These are phyloP conservation scores for Natator depressus DNA, from an alignment of 2,113 vertebrate species.

Conservation along the genomic window DNA sequence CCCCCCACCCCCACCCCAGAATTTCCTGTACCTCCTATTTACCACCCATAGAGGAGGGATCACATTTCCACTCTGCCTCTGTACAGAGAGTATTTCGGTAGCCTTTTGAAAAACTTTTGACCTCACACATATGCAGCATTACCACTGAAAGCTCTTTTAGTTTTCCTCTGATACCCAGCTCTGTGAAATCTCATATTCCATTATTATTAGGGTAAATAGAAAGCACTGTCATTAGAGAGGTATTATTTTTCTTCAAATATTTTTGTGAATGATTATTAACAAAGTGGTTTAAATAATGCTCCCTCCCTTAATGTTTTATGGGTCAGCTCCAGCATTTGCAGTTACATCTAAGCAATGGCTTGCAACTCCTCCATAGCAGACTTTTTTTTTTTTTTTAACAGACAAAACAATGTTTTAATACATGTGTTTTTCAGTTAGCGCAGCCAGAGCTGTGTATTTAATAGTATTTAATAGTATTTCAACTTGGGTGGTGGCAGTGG, in stretches of 20 bases:
- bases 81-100: constrained; percentile 36
- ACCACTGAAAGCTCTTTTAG: constrained; percentile 31
- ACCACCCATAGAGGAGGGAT: constrained; percentile 58
- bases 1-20: background rate
- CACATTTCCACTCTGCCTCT: constrained; percentile 40
- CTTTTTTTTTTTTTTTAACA: background rate
- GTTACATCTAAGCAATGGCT: background rate
- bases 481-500: background rate
- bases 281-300: background rate
- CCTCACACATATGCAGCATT: constrained; percentile 25
- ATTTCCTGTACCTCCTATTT: constrained; percentile 55
- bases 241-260: constrained; percentile 33
- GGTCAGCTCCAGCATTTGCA: background rate
- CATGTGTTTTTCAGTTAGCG: background rate
- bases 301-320: background rate
- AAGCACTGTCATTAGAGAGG: background rate
- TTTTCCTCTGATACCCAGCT: constrained; percentile 40
- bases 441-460: constrained; percentile 16
- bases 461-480: background rate
- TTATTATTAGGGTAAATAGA: constrained; percentile 35
- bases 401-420: background rate
- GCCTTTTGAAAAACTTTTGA: constrained; percentile 56
- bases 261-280: constrained; percentile 6
- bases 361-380: background rate
- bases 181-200: constrained; percentile 19